Percentiles rank a stretch among this genome's conserved stretches.
Evolutionary conservation across 1,140 invertebrate species (phyloP).

Genomic region (Sweltsa coloradensis): DNA sequence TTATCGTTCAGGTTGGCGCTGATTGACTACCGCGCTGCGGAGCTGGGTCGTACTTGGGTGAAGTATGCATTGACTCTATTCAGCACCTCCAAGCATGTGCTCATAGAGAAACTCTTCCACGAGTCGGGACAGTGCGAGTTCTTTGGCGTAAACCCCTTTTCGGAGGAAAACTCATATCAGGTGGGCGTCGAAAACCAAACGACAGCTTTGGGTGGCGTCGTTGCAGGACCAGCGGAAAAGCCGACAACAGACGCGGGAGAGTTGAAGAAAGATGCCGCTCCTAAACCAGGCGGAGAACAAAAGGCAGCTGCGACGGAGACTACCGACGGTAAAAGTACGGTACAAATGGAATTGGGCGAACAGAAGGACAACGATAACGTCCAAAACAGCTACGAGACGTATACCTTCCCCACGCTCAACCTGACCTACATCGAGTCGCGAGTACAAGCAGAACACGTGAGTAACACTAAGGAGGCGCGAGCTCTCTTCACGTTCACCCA

Average conservation of each 20-base stretch:
- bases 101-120: no score
- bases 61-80: conserved; percentile 48
- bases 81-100: conserved; percentile 37
- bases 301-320: not conserved
- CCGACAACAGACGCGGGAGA: not conserved
- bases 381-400: not conserved
- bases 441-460: conserved; percentile 17
- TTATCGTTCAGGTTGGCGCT: conserved; percentile 35
- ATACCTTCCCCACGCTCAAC: not conserved
- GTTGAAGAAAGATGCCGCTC: not conserved
- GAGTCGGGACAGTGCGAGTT: no score
- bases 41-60: conserved; percentile 47
- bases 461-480: conserved; percentile 37
- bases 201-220: not conserved
- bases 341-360: no score
- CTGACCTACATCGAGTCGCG: not conserved
- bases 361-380: not conserved
- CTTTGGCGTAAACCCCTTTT: conserved; percentile 14
- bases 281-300: not conserved
- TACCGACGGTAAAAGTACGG: no score
- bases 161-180: not conserved
- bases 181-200: not conserved
- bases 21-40: conserved; percentile 38
- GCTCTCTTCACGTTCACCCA: conserved; percentile 48
- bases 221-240: not conserved